Evolutionary conservation across 2,797 vertebrate species (phyloP).

Genomic region (Cynodonichthys magdalenae): DNA sequence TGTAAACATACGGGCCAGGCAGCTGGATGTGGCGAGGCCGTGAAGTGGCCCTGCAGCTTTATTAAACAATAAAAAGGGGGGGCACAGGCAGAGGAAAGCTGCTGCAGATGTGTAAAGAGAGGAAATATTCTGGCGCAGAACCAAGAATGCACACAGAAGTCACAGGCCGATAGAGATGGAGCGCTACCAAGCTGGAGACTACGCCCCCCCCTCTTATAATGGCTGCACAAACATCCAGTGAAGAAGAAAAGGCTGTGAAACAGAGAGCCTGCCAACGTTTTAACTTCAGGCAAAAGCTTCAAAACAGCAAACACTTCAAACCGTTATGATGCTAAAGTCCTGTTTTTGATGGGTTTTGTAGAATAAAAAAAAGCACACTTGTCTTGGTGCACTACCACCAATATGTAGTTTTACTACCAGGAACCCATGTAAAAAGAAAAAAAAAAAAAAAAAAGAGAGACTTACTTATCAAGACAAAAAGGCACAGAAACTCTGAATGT

Average conservation of each 20-base stretch:
- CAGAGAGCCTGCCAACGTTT: slow-evolving; percentile 13
- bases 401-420: too few relatives aligned
- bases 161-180: slow-evolving; percentile 67
- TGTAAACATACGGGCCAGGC: slow-evolving; percentile 30
- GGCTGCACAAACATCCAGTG: slow-evolving; percentile 66
- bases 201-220: slow-evolving; percentile 56
- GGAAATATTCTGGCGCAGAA: slow-evolving; percentile 71
- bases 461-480: too few relatives aligned
- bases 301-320: too few relatives aligned
- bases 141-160: slow-evolving; percentile 76
- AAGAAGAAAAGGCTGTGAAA: slow-evolving; percentile 18
- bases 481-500: too few relatives aligned
- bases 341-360: too few relatives aligned
- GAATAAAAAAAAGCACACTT: too few relatives aligned
- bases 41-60: not conserved
- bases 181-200: slow-evolving; percentile 58
- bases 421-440: too few relatives aligned
- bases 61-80: slow-evolving; percentile 6
- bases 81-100: slow-evolving; percentile 39
- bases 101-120: slow-evolving; percentile 70
- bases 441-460: too few relatives aligned
- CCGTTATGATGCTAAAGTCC: too few relatives aligned
- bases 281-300: not conserved
- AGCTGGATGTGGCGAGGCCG: slow-evolving; percentile 29
- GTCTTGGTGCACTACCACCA: too few relatives aligned